A percentile compares a stretch with the other conserved stretches of the same genome.
Evolutionary conservation across 1,140 invertebrate genomes (phyloP).

Genomic region (Agrilus planipennis): DNA sequence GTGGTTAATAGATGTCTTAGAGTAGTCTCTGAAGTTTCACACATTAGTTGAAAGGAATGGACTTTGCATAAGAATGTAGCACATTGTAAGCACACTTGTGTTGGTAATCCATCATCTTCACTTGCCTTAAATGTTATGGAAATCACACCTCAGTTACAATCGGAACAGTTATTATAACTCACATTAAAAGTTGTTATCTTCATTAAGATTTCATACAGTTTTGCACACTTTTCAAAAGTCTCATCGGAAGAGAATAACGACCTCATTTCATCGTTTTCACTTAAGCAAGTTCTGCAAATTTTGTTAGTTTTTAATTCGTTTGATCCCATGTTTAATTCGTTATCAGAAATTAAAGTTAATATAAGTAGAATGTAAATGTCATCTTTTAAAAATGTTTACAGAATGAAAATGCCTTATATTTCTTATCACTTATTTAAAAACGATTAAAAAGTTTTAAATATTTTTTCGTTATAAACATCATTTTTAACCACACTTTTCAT

Average conservation of each 20-base stretch:
- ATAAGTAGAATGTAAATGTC: too few relatives aligned
- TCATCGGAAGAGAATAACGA: constrained; percentile 21
- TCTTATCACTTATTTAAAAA: too few relatives aligned
- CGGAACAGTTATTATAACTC: too few relatives aligned
- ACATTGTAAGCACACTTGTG: constrained; percentile 33
- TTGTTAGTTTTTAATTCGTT: constrained; percentile 17
- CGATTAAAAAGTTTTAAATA: too few relatives aligned
- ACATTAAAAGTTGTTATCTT: too few relatives aligned
- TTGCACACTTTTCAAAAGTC: too few relatives aligned
- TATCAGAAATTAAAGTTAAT: too few relatives aligned
- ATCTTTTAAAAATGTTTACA: too few relatives aligned
- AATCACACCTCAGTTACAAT: too few relatives aligned
- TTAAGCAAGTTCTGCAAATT: constrained; percentile 26
- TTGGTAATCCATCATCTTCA: constrained; percentile 34
- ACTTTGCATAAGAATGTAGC: constrained; percentile 30
- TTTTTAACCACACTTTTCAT: too few relatives aligned
- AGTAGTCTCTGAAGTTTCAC: constrained; percentile 30
- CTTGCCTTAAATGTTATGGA: constrained; percentile 29
- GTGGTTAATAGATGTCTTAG: constrained; percentile 22
- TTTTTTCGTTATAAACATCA: too few relatives aligned
- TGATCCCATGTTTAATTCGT: constrained; percentile 1
- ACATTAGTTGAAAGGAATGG: constrained; percentile 34
- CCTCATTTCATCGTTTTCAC: constrained; percentile 16
- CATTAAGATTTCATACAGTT: constrained; percentile 22
- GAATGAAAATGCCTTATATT: too few relatives aligned